phyloP scores from a whole-genome alignment of 1,140 invertebrate species.

The Hyles vespertilio region DNA sequence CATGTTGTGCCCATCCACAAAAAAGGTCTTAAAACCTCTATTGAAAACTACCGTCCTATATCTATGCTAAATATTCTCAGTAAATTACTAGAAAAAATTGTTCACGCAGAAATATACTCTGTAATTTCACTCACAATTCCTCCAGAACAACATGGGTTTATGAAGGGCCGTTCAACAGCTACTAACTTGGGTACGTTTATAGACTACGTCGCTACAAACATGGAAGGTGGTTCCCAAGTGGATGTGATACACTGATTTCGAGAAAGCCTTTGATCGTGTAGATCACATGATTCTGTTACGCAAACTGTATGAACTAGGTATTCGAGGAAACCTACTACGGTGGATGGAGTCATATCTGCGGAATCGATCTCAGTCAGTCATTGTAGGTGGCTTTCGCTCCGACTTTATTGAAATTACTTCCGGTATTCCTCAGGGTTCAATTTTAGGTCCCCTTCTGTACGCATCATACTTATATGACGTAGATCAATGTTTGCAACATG shows the following conservation, averaged over 20 bases:
- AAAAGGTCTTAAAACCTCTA: too few relatives aligned
- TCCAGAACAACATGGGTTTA: slow-evolving; percentile 21
- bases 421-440: too few relatives aligned
- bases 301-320: slow-evolving; percentile 10
- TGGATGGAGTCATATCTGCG: slow-evolving; percentile 6
- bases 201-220: slow-evolving; percentile 6
- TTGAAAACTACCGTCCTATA: too few relatives aligned
- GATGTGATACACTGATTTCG: slow-evolving; percentile 22
- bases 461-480: too few relatives aligned
- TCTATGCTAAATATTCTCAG: too few relatives aligned
- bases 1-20: too few relatives aligned
- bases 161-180: slow-evolving; percentile 16
- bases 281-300: slow-evolving; percentile 18
- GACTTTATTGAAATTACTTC: too few relatives aligned
- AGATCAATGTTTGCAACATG: too few relatives aligned
- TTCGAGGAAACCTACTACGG: slow-evolving; percentile 2
- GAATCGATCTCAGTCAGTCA: slow-evolving; percentile 2
- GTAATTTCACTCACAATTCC: slow-evolving; percentile 8
- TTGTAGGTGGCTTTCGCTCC: neutral
- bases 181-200: slow-evolving; percentile 17
- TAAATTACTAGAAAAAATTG: slow-evolving; percentile 23
- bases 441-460: too few relatives aligned
- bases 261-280: slow-evolving; percentile 23
- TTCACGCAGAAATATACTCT: slow-evolving; percentile 16
- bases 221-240: slow-evolving; percentile 15